Conservation (phyloP, 2,888 invertebrate genomes). For the Drosophila colorata region DNA sequence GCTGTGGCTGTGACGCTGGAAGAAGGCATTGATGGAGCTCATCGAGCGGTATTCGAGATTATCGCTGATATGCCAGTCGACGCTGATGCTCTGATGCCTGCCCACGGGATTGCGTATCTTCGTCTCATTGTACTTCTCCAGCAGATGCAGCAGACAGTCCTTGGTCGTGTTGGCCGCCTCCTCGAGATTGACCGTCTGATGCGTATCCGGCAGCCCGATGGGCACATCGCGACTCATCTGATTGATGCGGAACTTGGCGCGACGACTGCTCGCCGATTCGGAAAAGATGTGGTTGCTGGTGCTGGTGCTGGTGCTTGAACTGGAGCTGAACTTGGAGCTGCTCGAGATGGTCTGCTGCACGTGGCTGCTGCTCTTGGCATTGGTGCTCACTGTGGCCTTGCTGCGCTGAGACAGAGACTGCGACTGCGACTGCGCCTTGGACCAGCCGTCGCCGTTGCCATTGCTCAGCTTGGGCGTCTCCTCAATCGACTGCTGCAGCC, state of each 20-base stretch:
- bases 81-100: slow-evolving; percentile 90
- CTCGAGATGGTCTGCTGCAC: slow-evolving; percentile 39
- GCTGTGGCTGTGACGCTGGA: slow-evolving; percentile 87
- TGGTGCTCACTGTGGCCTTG: slow-evolving; percentile 50
- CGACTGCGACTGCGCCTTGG: slow-evolving; percentile 38
- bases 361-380: slow-evolving; percentile 48
- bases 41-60: slow-evolving; percentile 91
- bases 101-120: slow-evolving; percentile 86
- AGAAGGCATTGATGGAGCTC: slow-evolving; percentile 92
- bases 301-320: slow-evolving; percentile 16
- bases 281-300: slow-evolving; percentile 25
- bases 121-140: slow-evolving; percentile 90
- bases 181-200: slow-evolving; percentile 86
- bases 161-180: slow-evolving; percentile 90
- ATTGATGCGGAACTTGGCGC: slow-evolving; percentile 89
- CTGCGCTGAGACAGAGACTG: slow-evolving; percentile 38
- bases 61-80: slow-evolving; percentile 91
- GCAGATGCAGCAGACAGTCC: slow-evolving; percentile 90
- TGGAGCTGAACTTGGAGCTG: slow-evolving; percentile 29
- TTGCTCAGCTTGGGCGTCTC: slow-evolving; percentile 82
- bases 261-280: slow-evolving; percentile 85
- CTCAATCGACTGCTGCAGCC: slow-evolving; percentile 84
- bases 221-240: slow-evolving; percentile 91
- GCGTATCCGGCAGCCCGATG: slow-evolving; percentile 87
- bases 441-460: slow-evolving; percentile 60